These are phyloP conservation scores for Gisinianus flammeolus DNA, from an alignment of 2,888 invertebrate species.

Conservation along the genomic window DNA sequence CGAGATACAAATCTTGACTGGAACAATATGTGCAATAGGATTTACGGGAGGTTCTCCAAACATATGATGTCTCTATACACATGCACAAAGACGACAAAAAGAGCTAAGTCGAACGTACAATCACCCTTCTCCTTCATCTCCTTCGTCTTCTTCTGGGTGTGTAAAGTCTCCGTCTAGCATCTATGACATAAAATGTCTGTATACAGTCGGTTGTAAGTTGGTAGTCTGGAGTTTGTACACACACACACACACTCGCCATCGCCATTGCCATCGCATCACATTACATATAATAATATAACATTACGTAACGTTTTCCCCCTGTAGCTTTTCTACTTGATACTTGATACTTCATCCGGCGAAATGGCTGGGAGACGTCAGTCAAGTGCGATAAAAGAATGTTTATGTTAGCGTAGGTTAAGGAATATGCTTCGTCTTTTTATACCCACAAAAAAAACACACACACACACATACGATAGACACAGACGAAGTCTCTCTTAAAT, in stretches of 20 bases:
- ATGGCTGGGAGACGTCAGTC: conserved; percentile 15
- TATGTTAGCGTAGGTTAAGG: conserved; percentile 35
- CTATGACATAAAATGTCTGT: too few relatives aligned
- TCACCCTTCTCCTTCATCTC: background rate
- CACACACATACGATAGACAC: too few relatives aligned
- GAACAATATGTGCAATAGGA: background rate
- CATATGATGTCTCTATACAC: background rate
- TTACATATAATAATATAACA: too few relatives aligned
- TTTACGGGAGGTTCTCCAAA: too few relatives aligned
- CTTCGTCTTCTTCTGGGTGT: background rate
- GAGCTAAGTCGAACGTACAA: background rate
- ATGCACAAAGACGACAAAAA: background rate
- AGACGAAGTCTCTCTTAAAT: too few relatives aligned
- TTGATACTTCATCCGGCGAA: conserved; percentile 16
- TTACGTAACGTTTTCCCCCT: too few relatives aligned
- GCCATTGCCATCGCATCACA: too few relatives aligned
- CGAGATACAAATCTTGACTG: conserved; percentile 5
- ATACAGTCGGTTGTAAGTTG: too few relatives aligned
- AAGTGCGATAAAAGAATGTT: conserved; percentile 33
- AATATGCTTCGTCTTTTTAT: background rate
- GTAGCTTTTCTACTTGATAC: background rate
- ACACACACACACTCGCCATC: too few relatives aligned
- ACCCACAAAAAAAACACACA: too few relatives aligned
- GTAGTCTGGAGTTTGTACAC: background rate
- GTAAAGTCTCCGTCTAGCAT: background rate